These are phyloP conservation scores for Agrochola macilenta DNA, from an alignment of 2,888 invertebrate species.

Conservation along the genomic window DNA sequence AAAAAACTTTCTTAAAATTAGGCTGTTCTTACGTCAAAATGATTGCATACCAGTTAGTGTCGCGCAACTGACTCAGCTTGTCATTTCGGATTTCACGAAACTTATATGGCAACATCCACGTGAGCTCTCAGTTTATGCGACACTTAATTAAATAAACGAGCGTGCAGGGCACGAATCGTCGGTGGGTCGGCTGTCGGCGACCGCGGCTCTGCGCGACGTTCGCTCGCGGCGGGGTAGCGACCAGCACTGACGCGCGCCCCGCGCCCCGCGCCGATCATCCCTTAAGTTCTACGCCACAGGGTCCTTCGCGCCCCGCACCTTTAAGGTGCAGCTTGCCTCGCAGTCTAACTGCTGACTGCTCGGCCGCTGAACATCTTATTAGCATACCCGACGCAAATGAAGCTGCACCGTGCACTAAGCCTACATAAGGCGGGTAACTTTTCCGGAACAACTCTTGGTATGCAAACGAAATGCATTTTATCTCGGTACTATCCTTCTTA, in stretches of 20 bases:
- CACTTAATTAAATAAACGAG: slow-evolving; percentile 87
- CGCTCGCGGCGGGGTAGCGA: slow-evolving; percentile 84
- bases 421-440: slow-evolving; percentile 69
- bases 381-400: slow-evolving; percentile 86
- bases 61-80: slow-evolving; percentile 70
- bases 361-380: slow-evolving; percentile 81
- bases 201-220: slow-evolving; percentile 75
- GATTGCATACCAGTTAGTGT: slow-evolving; percentile 80
- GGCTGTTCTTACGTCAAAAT: slow-evolving; percentile 66
- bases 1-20: slow-evolving; percentile 68
- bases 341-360: slow-evolving; percentile 83
- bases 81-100: slow-evolving; percentile 77
- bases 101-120: slow-evolving; percentile 77
- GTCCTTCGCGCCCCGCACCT: slow-evolving; percentile 80
- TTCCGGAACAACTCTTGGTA: slow-evolving; percentile 62
- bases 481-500: slow-evolving; percentile 56
- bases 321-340: slow-evolving; percentile 79
- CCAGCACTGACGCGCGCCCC: slow-evolving; percentile 84
- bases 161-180: slow-evolving; percentile 67
- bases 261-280: slow-evolving; percentile 80
- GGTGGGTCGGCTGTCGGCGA: slow-evolving; percentile 68
- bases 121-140: slow-evolving; percentile 83
- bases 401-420: slow-evolving; percentile 76
- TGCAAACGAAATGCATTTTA: slow-evolving; percentile 67
- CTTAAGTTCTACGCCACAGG: slow-evolving; percentile 73